Evolutionary conservation across 2,888 invertebrate species (phyloP), one percentile per base, ranked within the genome.

Genomic region (Drosophila algonquin): DNA sequence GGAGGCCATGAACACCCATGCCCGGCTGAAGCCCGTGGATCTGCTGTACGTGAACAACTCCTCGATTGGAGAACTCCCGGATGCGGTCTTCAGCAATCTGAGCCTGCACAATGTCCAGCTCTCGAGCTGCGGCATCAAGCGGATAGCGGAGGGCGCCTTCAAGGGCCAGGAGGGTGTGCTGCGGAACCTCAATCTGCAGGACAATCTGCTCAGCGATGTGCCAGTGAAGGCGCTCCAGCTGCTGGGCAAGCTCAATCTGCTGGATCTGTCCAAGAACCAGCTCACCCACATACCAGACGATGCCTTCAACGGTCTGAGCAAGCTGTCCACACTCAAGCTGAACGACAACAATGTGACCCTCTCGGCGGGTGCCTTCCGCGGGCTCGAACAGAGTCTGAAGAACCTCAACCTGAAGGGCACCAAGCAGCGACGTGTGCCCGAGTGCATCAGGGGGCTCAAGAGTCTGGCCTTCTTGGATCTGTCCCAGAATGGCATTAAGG

Each of bases 331-430:
- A 0, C 92, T 97, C 14, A 97, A 97, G 92, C 91, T 98, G 58
- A 96, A 97, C 4, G 98, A 98, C 89, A 98, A 98, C 91, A 97
- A 97, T 90, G 94, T 97, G 0, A 96, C 96, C 4, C 91, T 98
- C 74, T 94, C 95, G 3, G 87, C 94, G 0, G 94, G 94, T 55
- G 95, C 97, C 5, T 95, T 98, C 63, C 93, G 93, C n/a, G 97
- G 97, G 2, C 93, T 98, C 68, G 97, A 97, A 88, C 94, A 93
- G 63, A 95, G 95, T 12, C 93, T 98, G 50, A 97, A 97, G 92
- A 98, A 98, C 92, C 93, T 98, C 54, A 98, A 98, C 91, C 93
- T 98, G 44, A 98, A 98, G 93, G 97, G 97, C 35, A 97, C 97
- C 0, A 94, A 95, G 61, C 97, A 97, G 91, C 96, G 95, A 81